These are phyloP conservation scores for Anguilla marmorata DNA, from an alignment of 2,797 vertebrate genomes.

Conservation along the genomic window DNA sequence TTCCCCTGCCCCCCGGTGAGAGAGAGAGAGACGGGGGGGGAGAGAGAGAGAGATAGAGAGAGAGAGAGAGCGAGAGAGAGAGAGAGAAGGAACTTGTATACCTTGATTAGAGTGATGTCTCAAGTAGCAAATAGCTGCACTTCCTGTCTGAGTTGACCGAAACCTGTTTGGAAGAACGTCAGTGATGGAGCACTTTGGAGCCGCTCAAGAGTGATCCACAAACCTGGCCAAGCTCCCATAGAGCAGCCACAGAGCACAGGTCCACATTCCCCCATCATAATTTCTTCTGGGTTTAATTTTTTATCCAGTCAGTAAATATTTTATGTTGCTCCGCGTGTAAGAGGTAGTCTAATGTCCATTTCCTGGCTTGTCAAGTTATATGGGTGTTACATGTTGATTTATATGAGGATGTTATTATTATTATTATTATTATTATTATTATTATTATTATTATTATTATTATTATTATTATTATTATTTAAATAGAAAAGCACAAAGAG, in stretches of 20 bases:
- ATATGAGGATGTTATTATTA: no score
- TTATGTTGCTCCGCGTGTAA: neutral
- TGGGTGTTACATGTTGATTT: no score
- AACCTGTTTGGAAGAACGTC: neutral
- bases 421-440: no score
- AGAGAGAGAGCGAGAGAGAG: no score
- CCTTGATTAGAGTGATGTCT: no score
- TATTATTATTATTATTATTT: neutral
- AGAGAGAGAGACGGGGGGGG: no score
- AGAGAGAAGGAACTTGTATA: no score
- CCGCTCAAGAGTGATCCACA: neutral
- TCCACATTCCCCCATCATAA: neutral
- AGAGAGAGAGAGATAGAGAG: no score
- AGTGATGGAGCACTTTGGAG: neutral
- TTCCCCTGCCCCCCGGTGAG: no score
- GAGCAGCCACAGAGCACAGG: neutral
- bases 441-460: no score
- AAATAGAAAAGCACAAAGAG: neutral
- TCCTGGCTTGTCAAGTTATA: neutral
- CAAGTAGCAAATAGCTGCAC: neutral
- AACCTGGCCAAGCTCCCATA: neutral
- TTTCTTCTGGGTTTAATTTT: no score
- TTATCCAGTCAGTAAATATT: no score
- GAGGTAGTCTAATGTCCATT: neutral
- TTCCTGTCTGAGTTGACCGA: neutral